phyloP scores from a whole-genome alignment of 2,888 invertebrate genomes.

The Lycia hirtaria region DNA sequence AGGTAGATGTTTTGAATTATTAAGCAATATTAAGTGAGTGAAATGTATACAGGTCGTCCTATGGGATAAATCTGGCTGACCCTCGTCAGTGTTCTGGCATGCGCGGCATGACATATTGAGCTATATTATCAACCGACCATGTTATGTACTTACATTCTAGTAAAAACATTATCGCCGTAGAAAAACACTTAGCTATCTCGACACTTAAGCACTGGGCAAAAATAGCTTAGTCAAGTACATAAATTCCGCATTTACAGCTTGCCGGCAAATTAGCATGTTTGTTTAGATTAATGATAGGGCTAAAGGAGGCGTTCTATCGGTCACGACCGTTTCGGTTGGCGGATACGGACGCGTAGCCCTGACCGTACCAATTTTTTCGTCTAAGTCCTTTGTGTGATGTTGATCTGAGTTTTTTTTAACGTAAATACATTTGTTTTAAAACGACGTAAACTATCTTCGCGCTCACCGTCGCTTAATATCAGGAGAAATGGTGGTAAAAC shows the following conservation, averaged over 20 bases:
- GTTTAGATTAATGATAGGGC: constrained; percentile 56
- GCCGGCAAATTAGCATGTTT: constrained; percentile 51
- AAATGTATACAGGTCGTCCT: constrained; percentile 28
- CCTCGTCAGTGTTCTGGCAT: constrained; percentile 45
- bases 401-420: no score
- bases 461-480: no score
- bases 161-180: constrained; percentile 31
- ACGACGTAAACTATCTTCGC: no score
- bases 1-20: constrained; percentile 38
- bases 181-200: constrained; percentile 30
- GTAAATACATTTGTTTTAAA: no score
- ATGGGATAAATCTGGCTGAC: constrained; percentile 47
- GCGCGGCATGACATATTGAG: constrained; percentile 43
- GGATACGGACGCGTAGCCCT: no score
- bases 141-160: constrained; percentile 42
- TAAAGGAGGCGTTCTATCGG: no score
- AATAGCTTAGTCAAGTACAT: constrained; percentile 21
- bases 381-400: no score
- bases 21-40: constrained; percentile 41
- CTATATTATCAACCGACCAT: constrained; percentile 45
- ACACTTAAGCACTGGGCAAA: constrained; percentile 1
- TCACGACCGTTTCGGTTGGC: no score
- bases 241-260: constrained; percentile 45
- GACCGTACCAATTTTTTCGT: no score
- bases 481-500: no score